Evolutionary conservation across 2,113 vertebrate genomes (phyloP), one percentile per base, ranked within the genome.

Genomic region (Tenebrosternarchus preto): DNA sequence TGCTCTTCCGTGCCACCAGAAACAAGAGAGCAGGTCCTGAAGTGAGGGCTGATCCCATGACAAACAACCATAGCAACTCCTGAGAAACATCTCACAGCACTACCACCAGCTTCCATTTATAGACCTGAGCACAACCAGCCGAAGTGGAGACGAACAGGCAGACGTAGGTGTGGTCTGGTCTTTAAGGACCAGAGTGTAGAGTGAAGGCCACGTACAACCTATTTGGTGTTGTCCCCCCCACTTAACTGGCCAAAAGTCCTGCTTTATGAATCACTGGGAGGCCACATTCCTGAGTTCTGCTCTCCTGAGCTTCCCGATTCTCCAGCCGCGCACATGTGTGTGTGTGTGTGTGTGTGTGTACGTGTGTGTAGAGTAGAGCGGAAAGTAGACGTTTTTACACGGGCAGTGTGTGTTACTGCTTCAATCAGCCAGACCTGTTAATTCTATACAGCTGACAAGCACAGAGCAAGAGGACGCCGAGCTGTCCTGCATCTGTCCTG

Each of bases 1-100:
- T 43, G 60, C 67, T 60, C 31, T 5, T 29, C 33, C 67, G 9
- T 46, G 63, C 33, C 8, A 24, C 27, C 59, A 29, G 33, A 6
- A 59, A 80, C 69, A 31, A 83, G 77, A 81, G 69, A 64, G 73
- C 68, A 82, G 75, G 81, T 79, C 43, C 31, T 73, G 55, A 56
- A 79, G 60, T 59, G 80, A 43, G 56, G 69, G 22, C 64, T 73
- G 73, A 80, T 77, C 36, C 70, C 63, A 79, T 70, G 64, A 84
- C 74, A 83, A 83, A 83, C 82, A 83, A 80, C 69, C 79, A 66
- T 70, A 71, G 77, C 67, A 70, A 69, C 24, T 67, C 43, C 43
- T 0, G 43, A 9, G 1, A 2, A 15, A 27, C 72, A 59, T 59
- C 36, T 31, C 31, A 33, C 57, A 75, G 64, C 67, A 67, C 69